Conservation (phyloP, 2,888 invertebrate genomes). For the Epirrhoe alternata region DNA sequence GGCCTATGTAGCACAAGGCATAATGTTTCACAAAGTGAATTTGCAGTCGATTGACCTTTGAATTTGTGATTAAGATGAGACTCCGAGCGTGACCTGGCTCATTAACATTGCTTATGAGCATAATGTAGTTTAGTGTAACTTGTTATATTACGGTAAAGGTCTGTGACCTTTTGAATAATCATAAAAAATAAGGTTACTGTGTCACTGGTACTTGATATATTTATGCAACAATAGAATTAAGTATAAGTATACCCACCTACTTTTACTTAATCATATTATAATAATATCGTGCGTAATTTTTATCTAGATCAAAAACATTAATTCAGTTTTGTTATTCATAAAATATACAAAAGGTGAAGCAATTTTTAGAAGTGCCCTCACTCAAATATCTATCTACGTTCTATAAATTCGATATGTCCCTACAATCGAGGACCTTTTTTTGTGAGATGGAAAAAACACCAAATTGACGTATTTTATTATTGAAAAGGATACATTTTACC, state of each 20-base stretch:
- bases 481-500: not conserved
- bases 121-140: constrained; percentile 10
- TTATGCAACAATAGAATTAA: constrained; percentile 13
- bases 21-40: constrained; percentile 28
- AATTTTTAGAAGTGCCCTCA: not conserved
- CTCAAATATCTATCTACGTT: constrained; percentile 5
- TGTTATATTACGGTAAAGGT: constrained; percentile 13
- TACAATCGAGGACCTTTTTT: not conserved
- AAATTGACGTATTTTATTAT: not conserved
- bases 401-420: not conserved
- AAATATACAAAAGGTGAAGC: not conserved
- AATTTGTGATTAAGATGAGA: constrained; percentile 28
- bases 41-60: constrained; percentile 32
- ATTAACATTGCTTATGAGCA: constrained; percentile 15
- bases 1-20: constrained; percentile 6
- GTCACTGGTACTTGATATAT: constrained; percentile 13
- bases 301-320: not conserved
- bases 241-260: not conserved
- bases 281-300: not conserved
- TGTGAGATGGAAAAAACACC: not conserved
- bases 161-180: constrained; percentile 23
- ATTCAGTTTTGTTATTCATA: not conserved
- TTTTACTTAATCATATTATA: constrained; percentile 7
- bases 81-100: constrained; percentile 14
- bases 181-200: constrained; percentile 12